phyloP scores from a whole-genome alignment of 2,888 invertebrate species.

The Dynastes grantii region DNA sequence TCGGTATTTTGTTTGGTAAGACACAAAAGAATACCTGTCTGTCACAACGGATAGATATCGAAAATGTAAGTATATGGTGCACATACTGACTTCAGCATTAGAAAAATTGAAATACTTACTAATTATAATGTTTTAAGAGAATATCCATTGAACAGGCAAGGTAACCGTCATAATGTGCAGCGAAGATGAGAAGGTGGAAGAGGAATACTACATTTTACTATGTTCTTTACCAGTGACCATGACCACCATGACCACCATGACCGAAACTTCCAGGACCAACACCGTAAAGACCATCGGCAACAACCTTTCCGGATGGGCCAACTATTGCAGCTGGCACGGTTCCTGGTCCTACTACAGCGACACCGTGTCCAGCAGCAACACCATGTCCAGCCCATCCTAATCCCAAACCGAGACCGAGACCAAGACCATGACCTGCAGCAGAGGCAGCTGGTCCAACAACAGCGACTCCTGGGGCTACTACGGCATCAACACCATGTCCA shows the following conservation, averaged over 20 bases:
- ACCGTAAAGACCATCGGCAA: constrained; percentile 63
- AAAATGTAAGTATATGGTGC: constrained; percentile 45
- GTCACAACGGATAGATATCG: constrained; percentile 31
- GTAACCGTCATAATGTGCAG: constrained; percentile 32
- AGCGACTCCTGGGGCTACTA: constrained; percentile 55
- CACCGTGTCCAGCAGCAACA: constrained; percentile 60
- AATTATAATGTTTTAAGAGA: constrained; percentile 12
- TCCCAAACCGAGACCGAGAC: constrained; percentile 50
- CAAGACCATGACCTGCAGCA: constrained; percentile 51
- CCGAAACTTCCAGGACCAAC: constrained; percentile 54
- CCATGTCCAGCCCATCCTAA: constrained; percentile 51
- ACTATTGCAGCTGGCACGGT: constrained; percentile 62
- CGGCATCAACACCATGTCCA: constrained; percentile 52
- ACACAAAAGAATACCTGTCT: constrained; percentile 31
- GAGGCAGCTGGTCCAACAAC: constrained; percentile 53
- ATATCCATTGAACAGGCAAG: constrained; percentile 38
- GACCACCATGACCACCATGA: constrained; percentile 54
- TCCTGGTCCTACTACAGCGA: constrained; percentile 62
- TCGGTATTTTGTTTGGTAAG: constrained; percentile 20
- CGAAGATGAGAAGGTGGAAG: not conserved
- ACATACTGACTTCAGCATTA: constrained; percentile 48
- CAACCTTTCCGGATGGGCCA: constrained; percentile 62
- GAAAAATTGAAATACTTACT: constrained; percentile 18
- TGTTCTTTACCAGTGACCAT: constrained; percentile 56
- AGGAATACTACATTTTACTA: constrained; percentile 2